Evolutionary conservation across 2,888 invertebrate species (phyloP).

Genomic region (Alcis repandata): DNA sequence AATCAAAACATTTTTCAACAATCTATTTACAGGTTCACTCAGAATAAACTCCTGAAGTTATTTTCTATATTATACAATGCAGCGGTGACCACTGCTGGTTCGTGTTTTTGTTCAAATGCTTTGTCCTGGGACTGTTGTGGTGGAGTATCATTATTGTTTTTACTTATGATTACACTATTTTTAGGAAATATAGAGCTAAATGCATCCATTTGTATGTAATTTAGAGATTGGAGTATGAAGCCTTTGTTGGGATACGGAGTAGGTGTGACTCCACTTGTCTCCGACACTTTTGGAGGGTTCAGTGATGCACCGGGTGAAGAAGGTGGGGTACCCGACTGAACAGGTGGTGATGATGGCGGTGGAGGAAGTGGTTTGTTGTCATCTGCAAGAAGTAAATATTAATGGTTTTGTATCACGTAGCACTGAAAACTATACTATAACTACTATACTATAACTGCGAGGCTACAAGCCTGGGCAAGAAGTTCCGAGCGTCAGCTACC

Average conservation of each 20-base stretch:
- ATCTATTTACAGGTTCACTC: constrained; percentile 48
- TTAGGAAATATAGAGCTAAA: constrained; percentile 75
- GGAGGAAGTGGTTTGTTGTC: constrained; percentile 34
- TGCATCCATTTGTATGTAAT: constrained; percentile 84
- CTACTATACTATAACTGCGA: too few relatives aligned
- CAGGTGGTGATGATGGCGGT: constrained; percentile 24
- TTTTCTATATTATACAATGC: constrained; percentile 77
- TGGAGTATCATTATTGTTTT: constrained; percentile 45
- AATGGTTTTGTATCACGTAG: background rate
- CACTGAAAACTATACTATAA: background rate
- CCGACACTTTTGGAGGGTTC: constrained; percentile 38
- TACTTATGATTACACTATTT: constrained; percentile 49
- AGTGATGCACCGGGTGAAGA: constrained; percentile 44
- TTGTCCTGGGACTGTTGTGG: constrained; percentile 52
- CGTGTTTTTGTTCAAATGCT: constrained; percentile 55
- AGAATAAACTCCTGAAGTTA: constrained; percentile 81
- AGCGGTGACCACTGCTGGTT: constrained; percentile 71
- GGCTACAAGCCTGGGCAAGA: too few relatives aligned
- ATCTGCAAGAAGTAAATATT: constrained; percentile 33
- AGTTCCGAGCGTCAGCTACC: too few relatives aligned
- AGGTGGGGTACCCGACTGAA: constrained; percentile 20
- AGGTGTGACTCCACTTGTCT: constrained; percentile 35
- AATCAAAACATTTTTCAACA: constrained; percentile 31
- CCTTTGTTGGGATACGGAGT: constrained; percentile 81
- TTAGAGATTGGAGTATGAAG: constrained; percentile 77